phyloP scores from a whole-genome alignment of 2,113 vertebrate genomes.

The Cyphotilapia sp. region DNA sequence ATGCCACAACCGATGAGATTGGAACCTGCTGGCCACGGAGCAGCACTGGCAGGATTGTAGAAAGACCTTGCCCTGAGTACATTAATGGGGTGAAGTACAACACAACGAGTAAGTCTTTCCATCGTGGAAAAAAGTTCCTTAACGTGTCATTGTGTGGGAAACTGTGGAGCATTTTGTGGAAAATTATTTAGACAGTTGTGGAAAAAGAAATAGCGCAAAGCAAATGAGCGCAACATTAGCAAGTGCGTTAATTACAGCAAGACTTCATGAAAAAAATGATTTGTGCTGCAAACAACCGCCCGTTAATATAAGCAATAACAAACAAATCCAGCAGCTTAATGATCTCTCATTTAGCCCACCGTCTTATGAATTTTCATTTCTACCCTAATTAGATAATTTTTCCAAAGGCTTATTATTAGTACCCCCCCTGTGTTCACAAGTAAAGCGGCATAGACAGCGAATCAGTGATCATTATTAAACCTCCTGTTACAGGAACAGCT shows the following conservation, averaged over 20 bases:
- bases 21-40: constrained; percentile 97
- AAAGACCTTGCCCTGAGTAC: constrained; percentile 91
- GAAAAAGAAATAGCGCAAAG: neutral
- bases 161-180: neutral
- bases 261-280: neutral
- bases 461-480: neutral
- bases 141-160: neutral
- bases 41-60: constrained; percentile 80
- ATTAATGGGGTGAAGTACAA: constrained; percentile 98
- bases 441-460: neutral
- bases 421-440: neutral
- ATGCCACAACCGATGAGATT: constrained; percentile 91
- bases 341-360: neutral
- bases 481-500: neutral
- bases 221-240: neutral
- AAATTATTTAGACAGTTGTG: neutral
- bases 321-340: neutral
- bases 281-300: neutral
- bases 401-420: neutral
- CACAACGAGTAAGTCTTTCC: constrained; percentile 84
- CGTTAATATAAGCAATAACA: neutral
- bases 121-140: neutral
- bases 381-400: neutral
- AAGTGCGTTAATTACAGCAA: neutral
- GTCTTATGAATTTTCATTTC: neutral